Conservation (phyloP, 2,888 invertebrate genomes). For the Abrostola triplasia region DNA sequence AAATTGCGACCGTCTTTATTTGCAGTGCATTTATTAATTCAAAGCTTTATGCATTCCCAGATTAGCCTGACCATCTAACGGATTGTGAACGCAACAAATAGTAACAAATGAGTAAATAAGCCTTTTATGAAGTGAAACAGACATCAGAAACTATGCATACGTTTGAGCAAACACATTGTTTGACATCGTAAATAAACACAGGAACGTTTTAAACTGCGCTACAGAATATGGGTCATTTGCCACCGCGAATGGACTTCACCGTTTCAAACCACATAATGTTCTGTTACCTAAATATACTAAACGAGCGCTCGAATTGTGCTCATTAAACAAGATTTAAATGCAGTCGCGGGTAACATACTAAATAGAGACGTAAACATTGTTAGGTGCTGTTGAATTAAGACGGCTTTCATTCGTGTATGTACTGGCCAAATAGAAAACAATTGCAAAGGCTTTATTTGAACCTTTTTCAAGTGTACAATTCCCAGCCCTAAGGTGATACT, state of each 20-base stretch:
- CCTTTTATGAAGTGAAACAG: constrained; percentile 26
- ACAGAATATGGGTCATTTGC: constrained; percentile 58
- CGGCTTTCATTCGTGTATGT: constrained; percentile 27
- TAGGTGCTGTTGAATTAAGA: constrained; percentile 32
- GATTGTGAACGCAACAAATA: constrained; percentile 25
- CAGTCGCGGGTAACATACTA: constrained; percentile 44
- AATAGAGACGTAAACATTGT: constrained; percentile 43
- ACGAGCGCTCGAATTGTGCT: constrained; percentile 48
- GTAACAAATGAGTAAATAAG: constrained; percentile 29
- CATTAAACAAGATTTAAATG: constrained; percentile 58
- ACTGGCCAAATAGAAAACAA: constrained; percentile 12
- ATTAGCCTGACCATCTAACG: constrained; percentile 14
- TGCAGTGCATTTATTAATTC: constrained; percentile 19
- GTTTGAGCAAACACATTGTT: constrained; percentile 39
- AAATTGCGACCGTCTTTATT: constrained; percentile 24
- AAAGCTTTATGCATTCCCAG: constrained; percentile 26
- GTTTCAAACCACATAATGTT: constrained; percentile 55
- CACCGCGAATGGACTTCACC: constrained; percentile 50
- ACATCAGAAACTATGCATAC: constrained; percentile 33
- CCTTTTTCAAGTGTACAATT: too few species aligned
- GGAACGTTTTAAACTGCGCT: constrained; percentile 40
- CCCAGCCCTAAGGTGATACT: too few species aligned
- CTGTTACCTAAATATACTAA: constrained; percentile 47
- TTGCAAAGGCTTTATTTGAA: too few species aligned
- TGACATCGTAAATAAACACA: constrained; percentile 41